Evolutionary conservation across 1,140 invertebrate species (phyloP).

Genomic region (Drosophila dunni): DNA sequence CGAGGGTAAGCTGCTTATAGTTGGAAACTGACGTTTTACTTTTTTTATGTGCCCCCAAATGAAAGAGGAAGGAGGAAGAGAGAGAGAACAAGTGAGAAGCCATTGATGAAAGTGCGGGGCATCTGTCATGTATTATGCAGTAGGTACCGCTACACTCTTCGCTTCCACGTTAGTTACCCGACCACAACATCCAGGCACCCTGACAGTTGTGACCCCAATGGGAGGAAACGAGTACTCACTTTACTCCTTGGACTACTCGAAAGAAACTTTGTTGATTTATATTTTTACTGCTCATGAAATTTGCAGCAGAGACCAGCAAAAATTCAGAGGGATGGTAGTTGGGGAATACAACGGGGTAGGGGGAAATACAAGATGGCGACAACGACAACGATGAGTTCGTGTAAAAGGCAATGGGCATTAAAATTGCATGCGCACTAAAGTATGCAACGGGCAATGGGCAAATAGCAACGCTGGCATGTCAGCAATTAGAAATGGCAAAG

Average conservation of each 20-base stretch:
- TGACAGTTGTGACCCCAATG: conserved; percentile 35
- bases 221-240: neutral
- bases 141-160: conserved; percentile 5
- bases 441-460: conserved; percentile 50
- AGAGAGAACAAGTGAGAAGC: conserved; percentile 6
- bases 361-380: conserved; percentile 11
- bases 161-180: neutral
- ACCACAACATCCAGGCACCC: conserved; percentile 34
- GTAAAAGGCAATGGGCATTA: conserved; percentile 65
- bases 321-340: neutral
- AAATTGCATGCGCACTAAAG: conserved; percentile 76
- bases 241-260: conserved; percentile 23
- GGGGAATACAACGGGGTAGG: neutral
- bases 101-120: conserved; percentile 39
- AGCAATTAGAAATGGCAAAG: conserved; percentile 60
- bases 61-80: neutral
- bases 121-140: conserved; percentile 44
- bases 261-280: conserved; percentile 77
- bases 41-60: neutral
- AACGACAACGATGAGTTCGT: conserved; percentile 24
- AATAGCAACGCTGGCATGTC: conserved; percentile 46
- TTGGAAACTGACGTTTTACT: too few relatives aligned
- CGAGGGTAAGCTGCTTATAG: conserved; percentile 57
- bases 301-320: conserved; percentile 36
- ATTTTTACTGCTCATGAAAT: conserved; percentile 73